These are phyloP conservation scores for Platycheirus albimanus DNA, from an alignment of 2,888 invertebrate genomes.

Conservation along the genomic window DNA sequence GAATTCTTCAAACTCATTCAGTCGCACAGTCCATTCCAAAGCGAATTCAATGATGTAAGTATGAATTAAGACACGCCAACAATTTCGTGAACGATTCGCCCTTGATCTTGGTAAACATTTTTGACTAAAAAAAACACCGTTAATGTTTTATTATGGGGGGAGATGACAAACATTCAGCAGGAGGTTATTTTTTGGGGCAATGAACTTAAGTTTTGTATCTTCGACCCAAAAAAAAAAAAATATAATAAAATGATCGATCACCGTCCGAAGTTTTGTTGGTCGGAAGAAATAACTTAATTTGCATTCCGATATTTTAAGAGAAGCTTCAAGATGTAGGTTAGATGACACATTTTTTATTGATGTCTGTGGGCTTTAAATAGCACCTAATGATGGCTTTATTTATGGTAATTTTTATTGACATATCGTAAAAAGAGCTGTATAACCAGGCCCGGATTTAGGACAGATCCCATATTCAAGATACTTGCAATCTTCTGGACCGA, in stretches of 20 bases:
- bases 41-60: slow-evolving; percentile 88
- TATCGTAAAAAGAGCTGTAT: background rate
- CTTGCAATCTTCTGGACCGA: too few relatives aligned
- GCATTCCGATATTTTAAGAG: background rate
- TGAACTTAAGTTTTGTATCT: slow-evolving; percentile 27
- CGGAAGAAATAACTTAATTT: slow-evolving; percentile 10
- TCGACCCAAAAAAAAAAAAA: background rate
- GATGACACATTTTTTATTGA: background rate
- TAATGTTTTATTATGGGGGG: background rate
- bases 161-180: background rate
- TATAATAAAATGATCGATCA: background rate
- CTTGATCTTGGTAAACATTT: slow-evolving; percentile 41
- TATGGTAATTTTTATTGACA: background rate
- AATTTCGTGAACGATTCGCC: background rate
- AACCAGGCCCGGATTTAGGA: background rate
- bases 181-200: slow-evolving; percentile 16
- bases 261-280: background rate
- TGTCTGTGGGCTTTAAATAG: background rate
- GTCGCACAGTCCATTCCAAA: slow-evolving; percentile 86
- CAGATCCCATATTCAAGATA: too few relatives aligned
- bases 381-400: background rate
- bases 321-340: background rate
- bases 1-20: slow-evolving; percentile 84
- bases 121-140: background rate
- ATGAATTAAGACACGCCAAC: slow-evolving; percentile 26